These are phyloP conservation scores for Potamarius usumacintae DNA, from an alignment of 2,113 vertebrate species.

Conservation along the genomic window DNA sequence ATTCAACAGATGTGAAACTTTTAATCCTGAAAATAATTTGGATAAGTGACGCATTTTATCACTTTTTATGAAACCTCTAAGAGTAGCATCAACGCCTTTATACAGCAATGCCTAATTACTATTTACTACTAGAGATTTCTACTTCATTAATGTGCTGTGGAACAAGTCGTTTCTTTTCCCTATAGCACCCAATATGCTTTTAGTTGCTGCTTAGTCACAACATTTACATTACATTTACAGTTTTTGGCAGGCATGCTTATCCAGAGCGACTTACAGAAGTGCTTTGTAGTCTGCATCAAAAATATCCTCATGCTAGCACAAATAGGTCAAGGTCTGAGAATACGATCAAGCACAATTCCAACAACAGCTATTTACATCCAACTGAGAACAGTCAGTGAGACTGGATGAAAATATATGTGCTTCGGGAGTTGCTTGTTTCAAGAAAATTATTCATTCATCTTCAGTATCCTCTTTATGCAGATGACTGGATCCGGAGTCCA, in stretches of 20 bases:
- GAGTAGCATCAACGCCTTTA: background rate
- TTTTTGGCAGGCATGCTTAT: background rate
- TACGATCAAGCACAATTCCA: background rate
- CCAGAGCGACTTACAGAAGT: background rate
- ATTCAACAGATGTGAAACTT: background rate
- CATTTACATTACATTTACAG: background rate
- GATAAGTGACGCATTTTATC: background rate
- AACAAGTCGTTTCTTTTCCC: background rate
- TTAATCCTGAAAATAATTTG: background rate
- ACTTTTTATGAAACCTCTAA: background rate
- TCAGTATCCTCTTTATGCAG: background rate
- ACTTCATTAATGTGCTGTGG: background rate
- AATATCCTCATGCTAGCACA: background rate
- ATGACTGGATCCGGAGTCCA: background rate
- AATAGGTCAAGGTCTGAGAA: background rate
- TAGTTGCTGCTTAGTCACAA: background rate
- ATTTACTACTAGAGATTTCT: background rate
- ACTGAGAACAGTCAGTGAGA: background rate
- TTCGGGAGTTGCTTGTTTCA: background rate
- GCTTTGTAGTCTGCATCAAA: background rate
- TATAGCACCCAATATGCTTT: too few relatives aligned
- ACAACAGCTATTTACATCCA: background rate
- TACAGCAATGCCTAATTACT: too few relatives aligned
- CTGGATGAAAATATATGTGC: background rate
- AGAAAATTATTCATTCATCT: background rate